A percentile compares a stretch with the other conserved stretches of the same genome.
Conservation (phyloP, 2,797 vertebrate species). For the Antrozous pallidus region DNA sequence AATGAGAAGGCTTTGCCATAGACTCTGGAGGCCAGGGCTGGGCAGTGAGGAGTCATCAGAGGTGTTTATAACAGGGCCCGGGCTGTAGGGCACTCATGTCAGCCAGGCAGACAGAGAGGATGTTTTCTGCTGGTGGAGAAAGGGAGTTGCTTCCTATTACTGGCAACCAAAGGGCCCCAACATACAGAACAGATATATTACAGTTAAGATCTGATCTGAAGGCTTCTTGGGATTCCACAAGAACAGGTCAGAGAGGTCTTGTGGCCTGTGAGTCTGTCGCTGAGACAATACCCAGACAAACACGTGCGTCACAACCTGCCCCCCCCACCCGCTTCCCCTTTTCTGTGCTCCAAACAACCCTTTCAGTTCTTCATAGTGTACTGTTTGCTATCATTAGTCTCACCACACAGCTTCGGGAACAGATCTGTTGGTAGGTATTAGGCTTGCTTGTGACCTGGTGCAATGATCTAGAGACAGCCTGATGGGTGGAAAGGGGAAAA, state of each 20-base stretch:
- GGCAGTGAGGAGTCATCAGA: background rate
- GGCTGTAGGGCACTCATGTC: background rate
- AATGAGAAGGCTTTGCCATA: background rate
- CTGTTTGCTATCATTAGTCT: background rate
- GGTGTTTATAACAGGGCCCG: background rate
- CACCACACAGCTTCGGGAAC: background rate
- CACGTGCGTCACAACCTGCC: background rate
- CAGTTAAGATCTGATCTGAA: background rate
- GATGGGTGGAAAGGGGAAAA: background rate
- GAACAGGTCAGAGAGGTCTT: background rate
- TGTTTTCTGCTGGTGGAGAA: background rate
- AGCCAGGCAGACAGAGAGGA: background rate
- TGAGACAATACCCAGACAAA: background rate
- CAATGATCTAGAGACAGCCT: background rate
- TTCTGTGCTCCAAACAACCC: background rate
- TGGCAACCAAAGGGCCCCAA: background rate
- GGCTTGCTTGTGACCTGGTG: background rate
- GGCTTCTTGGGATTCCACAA: background rate
- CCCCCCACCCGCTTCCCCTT: background rate
- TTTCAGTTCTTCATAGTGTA: background rate
- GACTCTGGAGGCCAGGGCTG: background rate
- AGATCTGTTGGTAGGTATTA: background rate
- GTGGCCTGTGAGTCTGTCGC: background rate
- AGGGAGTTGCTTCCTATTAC: background rate
- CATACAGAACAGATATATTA: background rate